A percentile compares a stretch with the other conserved stretches of the same genome.
Conservation (phyloP, 2,113 vertebrate genomes). For the Ceyx melanurus region DNA sequence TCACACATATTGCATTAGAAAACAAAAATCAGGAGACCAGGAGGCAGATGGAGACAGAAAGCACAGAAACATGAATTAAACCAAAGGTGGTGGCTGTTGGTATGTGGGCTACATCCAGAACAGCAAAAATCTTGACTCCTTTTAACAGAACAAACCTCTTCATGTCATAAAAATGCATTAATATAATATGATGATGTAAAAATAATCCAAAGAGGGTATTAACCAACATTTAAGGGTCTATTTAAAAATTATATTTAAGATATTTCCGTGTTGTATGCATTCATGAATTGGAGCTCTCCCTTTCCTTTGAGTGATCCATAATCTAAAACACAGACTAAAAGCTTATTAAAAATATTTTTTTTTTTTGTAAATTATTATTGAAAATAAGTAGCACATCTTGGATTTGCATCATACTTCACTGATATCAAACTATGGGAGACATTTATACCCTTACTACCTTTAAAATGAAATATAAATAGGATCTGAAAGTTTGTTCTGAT, state of each 20-base stretch:
- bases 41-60: conserved; percentile 46
- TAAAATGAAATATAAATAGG: background rate
- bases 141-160: background rate
- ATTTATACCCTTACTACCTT: background rate
- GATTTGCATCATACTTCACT: background rate
- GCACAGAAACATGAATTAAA: conserved; percentile 13
- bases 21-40: conserved; percentile 28
- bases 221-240: background rate
- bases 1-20: conserved; percentile 13
- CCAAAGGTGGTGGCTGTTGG: conserved; percentile 39
- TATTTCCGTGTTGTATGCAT: background rate
- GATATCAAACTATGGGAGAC: background rate
- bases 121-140: background rate
- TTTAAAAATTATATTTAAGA: background rate
- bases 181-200: background rate
- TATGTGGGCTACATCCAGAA: conserved; percentile 39
- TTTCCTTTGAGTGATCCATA: background rate
- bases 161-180: background rate
- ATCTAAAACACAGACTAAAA: background rate
- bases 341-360: background rate
- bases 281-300: background rate
- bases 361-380: background rate
- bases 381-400: background rate
- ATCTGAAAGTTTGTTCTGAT: background rate
- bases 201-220: background rate